Conservation (phyloP, 2,888 invertebrate genomes). For the Lithophane socia region DNA sequence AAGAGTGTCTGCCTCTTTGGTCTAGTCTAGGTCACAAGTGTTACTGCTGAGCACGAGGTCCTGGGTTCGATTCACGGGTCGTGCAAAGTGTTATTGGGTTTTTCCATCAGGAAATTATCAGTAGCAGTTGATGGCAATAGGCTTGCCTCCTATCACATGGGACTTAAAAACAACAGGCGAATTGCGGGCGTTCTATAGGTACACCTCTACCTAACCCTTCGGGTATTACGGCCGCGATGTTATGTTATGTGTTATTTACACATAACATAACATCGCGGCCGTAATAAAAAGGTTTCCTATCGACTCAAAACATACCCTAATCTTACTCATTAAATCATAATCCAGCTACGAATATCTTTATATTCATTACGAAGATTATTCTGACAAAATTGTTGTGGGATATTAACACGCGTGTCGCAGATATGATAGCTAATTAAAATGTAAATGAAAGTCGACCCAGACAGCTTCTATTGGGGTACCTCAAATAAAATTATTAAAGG, state of each 20-base stretch:
- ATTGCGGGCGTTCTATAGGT: neutral
- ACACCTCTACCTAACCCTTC: too few relatives aligned
- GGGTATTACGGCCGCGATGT: neutral
- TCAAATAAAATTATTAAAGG: slow-evolving; percentile 47
- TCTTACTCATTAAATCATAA: slow-evolving; percentile 30
- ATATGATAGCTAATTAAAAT: slow-evolving; percentile 63
- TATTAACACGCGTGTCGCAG: slow-evolving; percentile 52
- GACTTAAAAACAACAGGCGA: neutral
- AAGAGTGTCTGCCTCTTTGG: neutral
- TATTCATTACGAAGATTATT: slow-evolving; percentile 39
- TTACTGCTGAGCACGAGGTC: neutral
- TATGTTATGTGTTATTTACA: neutral
- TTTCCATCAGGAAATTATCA: neutral
- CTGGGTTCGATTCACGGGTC: neutral
- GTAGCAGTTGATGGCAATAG: neutral
- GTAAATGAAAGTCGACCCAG: slow-evolving; percentile 60
- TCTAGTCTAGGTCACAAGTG: neutral
- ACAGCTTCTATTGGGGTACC: slow-evolving; percentile 33
- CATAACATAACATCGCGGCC: too few relatives aligned
- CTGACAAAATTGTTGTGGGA: slow-evolving; percentile 51
- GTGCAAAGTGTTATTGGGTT: neutral
- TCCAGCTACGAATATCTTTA: slow-evolving; percentile 22
- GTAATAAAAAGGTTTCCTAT: neutral
- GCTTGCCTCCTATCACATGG: neutral
- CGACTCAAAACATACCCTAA: slow-evolving; percentile 21